phyloP scores from a whole-genome alignment of 2,797 vertebrate species.

The Anabas testudineus region DNA sequence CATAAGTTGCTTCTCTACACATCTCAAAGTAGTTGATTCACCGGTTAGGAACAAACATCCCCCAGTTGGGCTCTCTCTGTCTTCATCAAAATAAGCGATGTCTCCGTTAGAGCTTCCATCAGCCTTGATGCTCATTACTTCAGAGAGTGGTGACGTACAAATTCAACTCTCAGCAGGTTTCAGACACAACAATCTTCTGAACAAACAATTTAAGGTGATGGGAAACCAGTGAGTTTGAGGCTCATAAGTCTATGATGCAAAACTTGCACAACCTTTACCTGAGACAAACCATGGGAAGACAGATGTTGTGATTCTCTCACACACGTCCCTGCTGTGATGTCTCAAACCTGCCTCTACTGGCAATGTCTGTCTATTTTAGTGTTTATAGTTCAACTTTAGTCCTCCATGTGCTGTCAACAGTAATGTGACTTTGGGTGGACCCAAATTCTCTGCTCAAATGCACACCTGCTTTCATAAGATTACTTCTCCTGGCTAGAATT shows the following conservation, averaged over 20 bases:
- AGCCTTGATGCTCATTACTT: not conserved
- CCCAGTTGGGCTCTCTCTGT: not conserved
- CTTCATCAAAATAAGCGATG: not conserved
- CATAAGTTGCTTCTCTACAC: not conserved
- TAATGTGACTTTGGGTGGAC: slow-evolving; percentile 1
- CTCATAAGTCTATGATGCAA: not conserved
- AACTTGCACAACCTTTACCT: not conserved
- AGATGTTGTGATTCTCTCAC: slow-evolving; percentile 9
- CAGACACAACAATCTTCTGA: slow-evolving; percentile 5
- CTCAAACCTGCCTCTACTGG: not conserved
- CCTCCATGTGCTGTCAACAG: slow-evolving; percentile 9
- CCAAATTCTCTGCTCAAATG: slow-evolving; percentile 1
- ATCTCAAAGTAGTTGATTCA: slow-evolving; percentile 11
- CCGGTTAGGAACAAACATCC: not conserved
- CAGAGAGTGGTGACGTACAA: not conserved
- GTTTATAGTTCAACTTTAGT: not conserved
- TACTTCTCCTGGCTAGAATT: not conserved
- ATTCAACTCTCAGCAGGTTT: slow-evolving; percentile 8
- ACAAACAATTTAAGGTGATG: slow-evolving; percentile 3
- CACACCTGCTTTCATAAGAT: slow-evolving; percentile 20
- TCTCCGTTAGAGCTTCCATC: slow-evolving; percentile 21
- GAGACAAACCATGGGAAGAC: slow-evolving; percentile 4
- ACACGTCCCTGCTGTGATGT: slow-evolving; percentile 2
- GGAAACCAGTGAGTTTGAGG: slow-evolving; percentile 19
- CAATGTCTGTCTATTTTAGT: not conserved